Percentiles rank a stretch among this genome's conserved stretches.
Conservation (phyloP, 2,888 invertebrate species). For the Diarsia dahlii region DNA sequence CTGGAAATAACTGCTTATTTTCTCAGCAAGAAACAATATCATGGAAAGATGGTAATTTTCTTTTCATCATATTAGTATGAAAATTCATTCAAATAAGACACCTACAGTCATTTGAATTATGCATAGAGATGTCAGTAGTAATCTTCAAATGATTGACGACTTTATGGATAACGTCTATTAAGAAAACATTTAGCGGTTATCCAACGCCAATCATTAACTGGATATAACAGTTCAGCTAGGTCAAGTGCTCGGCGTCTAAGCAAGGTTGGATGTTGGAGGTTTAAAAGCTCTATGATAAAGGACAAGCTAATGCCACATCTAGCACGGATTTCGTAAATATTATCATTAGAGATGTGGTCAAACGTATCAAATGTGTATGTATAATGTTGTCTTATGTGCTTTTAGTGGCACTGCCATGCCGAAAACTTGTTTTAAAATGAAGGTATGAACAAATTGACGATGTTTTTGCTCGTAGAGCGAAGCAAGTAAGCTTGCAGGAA, state of each 20-base stretch:
- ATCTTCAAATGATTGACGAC: slow-evolving; percentile 49
- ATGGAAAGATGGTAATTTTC: slow-evolving; percentile 8
- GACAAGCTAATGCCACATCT: slow-evolving; percentile 8
- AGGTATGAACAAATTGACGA: neutral
- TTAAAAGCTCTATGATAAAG: slow-evolving; percentile 53
- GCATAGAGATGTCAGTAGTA: slow-evolving; percentile 23
- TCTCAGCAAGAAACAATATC: neutral
- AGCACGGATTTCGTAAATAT: neutral
- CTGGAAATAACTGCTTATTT: slow-evolving; percentile 6
- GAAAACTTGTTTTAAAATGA: neutral
- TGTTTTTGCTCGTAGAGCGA: slow-evolving; percentile 12
- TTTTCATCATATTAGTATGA: slow-evolving; percentile 13
- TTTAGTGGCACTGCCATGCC: neutral
- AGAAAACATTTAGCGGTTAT: slow-evolving; percentile 60
- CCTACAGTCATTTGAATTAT: slow-evolving; percentile 29
- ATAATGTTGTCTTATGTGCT: neutral
- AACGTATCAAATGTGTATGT: neutral
- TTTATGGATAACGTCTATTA: slow-evolving; percentile 44
- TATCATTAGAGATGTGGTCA: neutral
- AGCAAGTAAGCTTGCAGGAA: slow-evolving; percentile 17
- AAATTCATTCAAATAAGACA: slow-evolving; percentile 27
- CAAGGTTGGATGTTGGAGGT: slow-evolving; percentile 68
- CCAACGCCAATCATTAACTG: slow-evolving; percentile 61
- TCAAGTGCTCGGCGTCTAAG: slow-evolving; percentile 72
- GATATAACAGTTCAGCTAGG: slow-evolving; percentile 63